Evolutionary conservation across 2,888 invertebrate genomes (phyloP), one percentile per base, ranked within the genome.

Genomic region (Mythimna ferrago): DNA sequence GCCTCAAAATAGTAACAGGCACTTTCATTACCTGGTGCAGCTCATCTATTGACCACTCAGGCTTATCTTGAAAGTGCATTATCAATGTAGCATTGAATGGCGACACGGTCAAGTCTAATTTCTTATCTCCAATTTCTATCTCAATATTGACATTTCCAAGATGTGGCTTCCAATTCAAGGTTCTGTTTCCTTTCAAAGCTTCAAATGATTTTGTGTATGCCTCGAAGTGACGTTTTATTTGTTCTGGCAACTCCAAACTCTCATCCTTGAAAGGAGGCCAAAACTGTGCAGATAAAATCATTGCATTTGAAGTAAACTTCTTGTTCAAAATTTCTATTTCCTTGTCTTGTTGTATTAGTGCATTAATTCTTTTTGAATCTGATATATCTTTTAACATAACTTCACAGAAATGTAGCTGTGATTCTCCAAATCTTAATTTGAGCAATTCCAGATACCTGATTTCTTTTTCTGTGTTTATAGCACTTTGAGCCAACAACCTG

Each of bases 201-300:
- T 99, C 99, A 95, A 99, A 99, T 0, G 98, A 98, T 90, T 98
- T 98, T 0, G 99, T 99, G 89, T 98, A 99, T 69, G 97, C 97
- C 78, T 98, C 98, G 83, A 99, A 97, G 89, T 99, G 98, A 71
- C 97, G 97, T 89, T 98, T 97, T 63, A 99, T 97, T 89, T 97
- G 97, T 44, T 97, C 97, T 0, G 99, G 99, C 63, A 99, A 94
- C 89, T 99, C 98, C 26, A 99, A 95, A 84, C 98, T 98, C 93
- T 99, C 99, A 92, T 99, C 99, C 91, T 99, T 98, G 86, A 99
- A 99, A 11, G 98, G 97, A 1, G 99, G 99, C 99, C 99, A 99
- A 96, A 99, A 99, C 92, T 99, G 99, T 2, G 99, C 99, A 0
- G 99, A 99, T n/a, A 99, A 96, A 85, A 99, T 99, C 94, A 99